Conservation (phyloP, 1,140 invertebrate species). For the Euwallacea similis region DNA sequence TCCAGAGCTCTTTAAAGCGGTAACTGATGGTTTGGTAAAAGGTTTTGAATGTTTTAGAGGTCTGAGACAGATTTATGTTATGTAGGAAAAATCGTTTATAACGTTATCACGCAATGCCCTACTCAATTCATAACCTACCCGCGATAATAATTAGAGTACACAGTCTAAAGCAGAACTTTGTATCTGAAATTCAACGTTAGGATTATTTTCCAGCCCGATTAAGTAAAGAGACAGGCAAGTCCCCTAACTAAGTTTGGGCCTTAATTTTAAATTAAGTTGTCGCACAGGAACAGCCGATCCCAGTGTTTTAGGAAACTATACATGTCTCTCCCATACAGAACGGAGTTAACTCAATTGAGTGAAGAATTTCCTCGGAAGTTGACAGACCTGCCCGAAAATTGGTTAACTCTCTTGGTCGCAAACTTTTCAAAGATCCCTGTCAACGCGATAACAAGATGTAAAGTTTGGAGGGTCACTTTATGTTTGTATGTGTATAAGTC, state of each 20-base stretch:
- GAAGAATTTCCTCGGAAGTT: slow-evolving; percentile 19
- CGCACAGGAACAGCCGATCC: slow-evolving; percentile 11
- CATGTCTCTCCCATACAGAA: slow-evolving; percentile 17
- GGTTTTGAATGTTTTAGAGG: no score
- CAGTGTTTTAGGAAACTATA: slow-evolving; percentile 22
- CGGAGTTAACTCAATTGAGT: slow-evolving; percentile 13
- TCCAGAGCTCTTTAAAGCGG: no score
- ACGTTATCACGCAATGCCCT: no score
- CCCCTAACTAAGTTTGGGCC: slow-evolving; percentile 11
- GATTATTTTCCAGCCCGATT: slow-evolving; percentile 12
- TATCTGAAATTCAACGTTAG: neutral
- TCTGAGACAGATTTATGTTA: no score
- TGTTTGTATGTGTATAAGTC: no score
- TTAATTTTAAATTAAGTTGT: slow-evolving; percentile 28
- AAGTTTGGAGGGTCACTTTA: no score
- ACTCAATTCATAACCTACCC: no score
- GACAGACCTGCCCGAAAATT: slow-evolving; percentile 9
- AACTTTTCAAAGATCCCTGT: neutral
- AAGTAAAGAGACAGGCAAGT: slow-evolving; percentile 9
- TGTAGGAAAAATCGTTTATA: no score
- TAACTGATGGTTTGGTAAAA: no score
- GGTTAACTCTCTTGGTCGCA: slow-evolving; percentile 2
- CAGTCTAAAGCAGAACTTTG: neutral
- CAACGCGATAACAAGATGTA: no score
- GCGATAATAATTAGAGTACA: neutral